Conservation (phyloP, 2,797 vertebrate genomes). For the Chanos chanos region DNA sequence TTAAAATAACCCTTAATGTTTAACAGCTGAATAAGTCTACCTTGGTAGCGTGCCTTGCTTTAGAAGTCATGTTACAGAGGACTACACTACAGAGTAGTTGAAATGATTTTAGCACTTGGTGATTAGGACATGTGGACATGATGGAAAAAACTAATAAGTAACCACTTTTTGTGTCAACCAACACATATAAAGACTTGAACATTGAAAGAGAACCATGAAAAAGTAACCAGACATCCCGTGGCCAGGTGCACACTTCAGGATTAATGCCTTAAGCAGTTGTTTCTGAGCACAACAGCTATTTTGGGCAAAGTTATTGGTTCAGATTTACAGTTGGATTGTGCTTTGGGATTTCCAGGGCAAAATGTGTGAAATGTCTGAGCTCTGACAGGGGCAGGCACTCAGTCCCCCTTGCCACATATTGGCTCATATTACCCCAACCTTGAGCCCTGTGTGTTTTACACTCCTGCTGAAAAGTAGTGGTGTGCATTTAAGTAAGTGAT, state of each 20-base stretch:
- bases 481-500: slow-evolving; percentile 54
- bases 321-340: slow-evolving; percentile 54
- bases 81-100: too few species aligned
- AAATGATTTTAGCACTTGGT: too few species aligned
- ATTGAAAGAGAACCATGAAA: slow-evolving; percentile 51
- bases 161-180: too few species aligned
- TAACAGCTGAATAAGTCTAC: too few species aligned
- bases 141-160: too few species aligned
- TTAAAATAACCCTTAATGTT: too few species aligned
- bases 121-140: too few species aligned
- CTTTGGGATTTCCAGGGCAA: slow-evolving; percentile 48
- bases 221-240: slow-evolving; percentile 60
- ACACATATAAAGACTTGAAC: too few species aligned
- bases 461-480: slow-evolving; percentile 49
- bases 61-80: too few species aligned
- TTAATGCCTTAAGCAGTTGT: slow-evolving; percentile 56
- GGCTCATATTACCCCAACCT: slow-evolving; percentile 28
- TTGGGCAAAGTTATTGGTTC: slow-evolving; percentile 53
- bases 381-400: slow-evolving; percentile 33
- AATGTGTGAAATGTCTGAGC: slow-evolving; percentile 55
- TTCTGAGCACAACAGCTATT: slow-evolving; percentile 47
- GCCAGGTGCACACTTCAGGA: slow-evolving; percentile 50
- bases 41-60: too few species aligned
- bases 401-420: background rate
- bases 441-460: slow-evolving; percentile 22